phyloP scores from a whole-genome alignment of 1,140 invertebrate genomes.

The Cryptotermes secundus region DNA sequence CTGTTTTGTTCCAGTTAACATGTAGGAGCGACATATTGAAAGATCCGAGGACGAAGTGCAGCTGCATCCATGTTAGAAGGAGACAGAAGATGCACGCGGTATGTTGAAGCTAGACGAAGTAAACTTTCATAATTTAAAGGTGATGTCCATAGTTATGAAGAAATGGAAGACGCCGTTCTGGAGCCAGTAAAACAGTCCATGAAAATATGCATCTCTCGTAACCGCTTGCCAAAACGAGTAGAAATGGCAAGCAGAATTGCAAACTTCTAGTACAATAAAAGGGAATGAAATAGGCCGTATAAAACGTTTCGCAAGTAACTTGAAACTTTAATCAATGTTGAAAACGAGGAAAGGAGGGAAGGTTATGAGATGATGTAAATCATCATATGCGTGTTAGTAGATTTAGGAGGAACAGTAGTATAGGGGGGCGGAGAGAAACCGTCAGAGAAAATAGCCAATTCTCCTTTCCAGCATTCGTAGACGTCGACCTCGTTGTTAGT shows the following conservation, averaged over 20 bases:
- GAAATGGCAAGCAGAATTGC: background rate
- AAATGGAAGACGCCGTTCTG: constrained; percentile 15
- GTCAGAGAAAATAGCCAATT: too few species aligned
- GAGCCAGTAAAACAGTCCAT: constrained; percentile 6
- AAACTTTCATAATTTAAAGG: constrained; percentile 6
- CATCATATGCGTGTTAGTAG: background rate
- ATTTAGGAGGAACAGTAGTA: background rate
- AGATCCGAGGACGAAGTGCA: background rate
- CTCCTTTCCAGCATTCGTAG: too few species aligned
- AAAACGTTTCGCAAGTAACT: background rate
- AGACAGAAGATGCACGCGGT: background rate
- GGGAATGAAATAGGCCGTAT: constrained; percentile 9
- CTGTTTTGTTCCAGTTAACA: too few species aligned
- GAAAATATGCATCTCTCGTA: background rate
- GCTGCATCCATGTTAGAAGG: too few species aligned
- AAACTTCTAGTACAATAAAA: background rate
- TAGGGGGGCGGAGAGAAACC: background rate
- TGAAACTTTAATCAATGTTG: background rate
- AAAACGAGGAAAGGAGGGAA: background rate
- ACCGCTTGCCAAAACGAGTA: background rate
- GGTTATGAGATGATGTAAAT: background rate
- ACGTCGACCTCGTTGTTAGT: too few species aligned
- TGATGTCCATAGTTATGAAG: background rate
- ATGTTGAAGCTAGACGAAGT: background rate
- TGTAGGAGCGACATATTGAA: background rate